phyloP scores from a whole-genome alignment of 2,797 vertebrate species.

The Gallirallus australis region DNA sequence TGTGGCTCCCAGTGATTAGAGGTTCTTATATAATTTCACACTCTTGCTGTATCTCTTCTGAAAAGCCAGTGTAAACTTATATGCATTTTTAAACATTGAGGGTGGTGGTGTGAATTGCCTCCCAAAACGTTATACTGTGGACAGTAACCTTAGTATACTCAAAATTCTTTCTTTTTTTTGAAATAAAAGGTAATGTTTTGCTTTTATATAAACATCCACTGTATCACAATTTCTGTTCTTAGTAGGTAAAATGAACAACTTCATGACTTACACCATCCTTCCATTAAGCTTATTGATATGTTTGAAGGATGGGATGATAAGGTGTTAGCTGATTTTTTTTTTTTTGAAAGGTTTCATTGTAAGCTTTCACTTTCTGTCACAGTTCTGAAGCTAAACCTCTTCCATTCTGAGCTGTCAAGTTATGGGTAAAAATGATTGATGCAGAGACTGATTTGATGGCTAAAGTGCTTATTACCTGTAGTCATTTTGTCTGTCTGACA shows the following conservation, averaged over 20 bases:
- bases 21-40: background rate
- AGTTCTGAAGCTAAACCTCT: background rate
- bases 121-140: background rate
- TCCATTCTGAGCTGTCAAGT: background rate
- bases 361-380: background rate
- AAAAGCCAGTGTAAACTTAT: background rate
- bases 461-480: background rate
- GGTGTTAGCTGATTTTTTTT: background rate
- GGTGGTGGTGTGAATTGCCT: background rate
- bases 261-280: background rate
- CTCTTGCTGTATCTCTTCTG: background rate
- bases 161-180: background rate
- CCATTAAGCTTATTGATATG: background rate
- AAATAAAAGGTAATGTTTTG: background rate
- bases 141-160: background rate
- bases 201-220: background rate
- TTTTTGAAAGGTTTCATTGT: constrained; percentile 8
- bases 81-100: background rate
- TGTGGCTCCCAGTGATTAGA: background rate
- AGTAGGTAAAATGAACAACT: background rate
- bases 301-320: background rate
- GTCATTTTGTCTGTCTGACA: background rate
- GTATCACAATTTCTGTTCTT: background rate
- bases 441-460: background rate
- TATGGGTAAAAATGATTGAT: background rate